Base-by-base conservation (phyloP, 2,113 vertebrate species). In the Centrocercus urophasianus region DNA sequence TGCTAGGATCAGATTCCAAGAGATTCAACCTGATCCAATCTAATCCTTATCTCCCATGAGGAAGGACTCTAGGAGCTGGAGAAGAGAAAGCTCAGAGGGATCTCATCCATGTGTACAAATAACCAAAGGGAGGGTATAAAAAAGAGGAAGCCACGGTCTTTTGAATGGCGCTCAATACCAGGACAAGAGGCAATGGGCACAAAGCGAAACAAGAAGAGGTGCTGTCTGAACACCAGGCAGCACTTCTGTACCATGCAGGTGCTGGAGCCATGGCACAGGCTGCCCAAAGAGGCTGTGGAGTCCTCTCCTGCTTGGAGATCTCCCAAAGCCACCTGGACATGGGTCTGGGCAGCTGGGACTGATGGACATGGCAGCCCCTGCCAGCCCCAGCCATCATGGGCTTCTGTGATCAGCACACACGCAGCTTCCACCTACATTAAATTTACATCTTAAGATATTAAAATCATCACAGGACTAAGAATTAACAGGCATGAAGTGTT, bases 401-500 rank as follows among this genome's bases (percentile, higher is more conserved):
- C 45, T 50, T 50, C 54, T 86, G 30, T 73, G 45, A 54, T 40
- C 40, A 87, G 32, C 20, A 47, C 13, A 27, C 7, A 14, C 36
- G 36, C 22, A 60, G 42, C 69, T 93, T 92, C 32, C 4, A 76
- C 7, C 32, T 65, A 69, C 5, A 14, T 21, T 87, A 42, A 81
- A 79, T 84, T 43, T 93, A 24, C 10, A 1, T 76, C 19, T 54
- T 75, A 27, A 79, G 54, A 56, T 80, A 83, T 17, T 83, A 18
- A 47, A 66, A 60, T 71, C 11, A 9, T 43, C 32, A 28, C 20
- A 86, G 47, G 80, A n/a, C 32, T 69, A 80, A 75, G 59, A 75
- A 89, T 85, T 94, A 89, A 36, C 64, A 94, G 85, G 25, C 50
- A 48, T 14, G 78, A 76, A 78, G 19, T 71, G 36, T 59, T 86